A percentile compares a stretch with the other conserved stretches of the same genome.
phyloP scores from a whole-genome alignment of 2,797 vertebrate genomes.

The Hypotaenidia philippensis region DNA sequence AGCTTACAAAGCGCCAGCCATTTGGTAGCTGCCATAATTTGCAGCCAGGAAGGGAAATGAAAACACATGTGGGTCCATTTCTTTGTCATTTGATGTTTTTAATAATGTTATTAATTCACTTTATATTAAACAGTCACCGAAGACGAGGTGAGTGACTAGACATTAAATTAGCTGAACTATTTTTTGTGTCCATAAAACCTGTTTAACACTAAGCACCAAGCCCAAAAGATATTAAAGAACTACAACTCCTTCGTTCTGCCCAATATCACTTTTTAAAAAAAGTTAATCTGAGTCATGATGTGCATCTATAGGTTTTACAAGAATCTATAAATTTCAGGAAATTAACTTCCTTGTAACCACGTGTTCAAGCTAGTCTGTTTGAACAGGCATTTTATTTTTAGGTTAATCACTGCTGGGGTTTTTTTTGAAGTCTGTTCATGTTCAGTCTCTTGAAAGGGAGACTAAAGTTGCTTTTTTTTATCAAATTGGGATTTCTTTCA shows the following conservation, averaged over 20 bases:
- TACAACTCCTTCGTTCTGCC: background rate
- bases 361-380: background rate
- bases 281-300: constrained; percentile 62
- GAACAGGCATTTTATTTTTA: constrained; percentile 22
- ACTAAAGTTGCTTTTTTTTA: background rate
- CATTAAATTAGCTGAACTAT: background rate
- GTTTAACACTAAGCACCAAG: constrained; percentile 12
- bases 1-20: background rate
- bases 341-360: constrained; percentile 60
- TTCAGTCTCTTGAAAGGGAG: background rate
- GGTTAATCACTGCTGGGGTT: constrained; percentile 23
- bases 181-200: constrained; percentile 40
- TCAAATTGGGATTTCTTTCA: background rate
- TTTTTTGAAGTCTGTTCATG: background rate
- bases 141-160: background rate
- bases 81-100: constrained; percentile 9
- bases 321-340: constrained; percentile 70
- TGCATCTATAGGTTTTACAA: constrained; percentile 65
- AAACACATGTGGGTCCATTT: background rate
- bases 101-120: background rate
- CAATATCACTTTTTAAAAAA: constrained; percentile 50
- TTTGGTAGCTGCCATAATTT: background rate
- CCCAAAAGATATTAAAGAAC: constrained; percentile 21
- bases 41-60: background rate
- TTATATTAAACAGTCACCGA: background rate